Base-by-base conservation (phyloP, 2,888 invertebrate genomes). In the Drosophila demipolita region DNA sequence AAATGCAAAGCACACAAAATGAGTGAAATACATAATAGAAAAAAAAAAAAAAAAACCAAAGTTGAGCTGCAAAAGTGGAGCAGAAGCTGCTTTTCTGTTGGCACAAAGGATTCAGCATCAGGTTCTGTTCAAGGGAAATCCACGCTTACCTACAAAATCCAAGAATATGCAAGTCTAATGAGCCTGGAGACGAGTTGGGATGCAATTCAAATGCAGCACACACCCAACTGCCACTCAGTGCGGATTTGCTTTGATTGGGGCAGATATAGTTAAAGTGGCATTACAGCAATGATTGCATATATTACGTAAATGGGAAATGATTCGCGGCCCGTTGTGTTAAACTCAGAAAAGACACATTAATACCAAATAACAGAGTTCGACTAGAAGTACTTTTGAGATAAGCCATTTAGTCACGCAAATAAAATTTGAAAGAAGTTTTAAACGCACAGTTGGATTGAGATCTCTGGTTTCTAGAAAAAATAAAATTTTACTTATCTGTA, bases 81-180 rank as follows among this genome's bases (percentile, higher is more conserved):
- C 87, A 84, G 53, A 67, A 75, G 66, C 75, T 40, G 26, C 15
- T 68, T 55, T 65, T 33, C 15, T 77, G 73, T 71, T 76, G 66
- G 15, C 66, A 59, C 62, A 58, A 69, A 63, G 87, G 82, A 84
- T 75, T 87, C 69, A 68, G 75, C 36, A 48, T 67, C 29, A 6
- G 29, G 67, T 65, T 75, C 78, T 73, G 49, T 55, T 32, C 26
- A 36, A 50, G 79, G 73, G 62, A 73, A 62, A 61, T 64, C 50
- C 57, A 66, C 32, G 67, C 73, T 63, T 66, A 69, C 68, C 64
- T 58, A 55, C 42, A 40, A 52, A 66, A 50, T 35, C 38, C 73
- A 78, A 73, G 66, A 75, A 83, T 72, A 82, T 87, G 80, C 65
- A 78, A 82, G 80, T 75, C 80, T 71, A 87, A 85, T 83, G 78